These are phyloP conservation scores for Anorthoa munda DNA, from an alignment of 2,888 invertebrate genomes.

Conservation along the genomic window DNA sequence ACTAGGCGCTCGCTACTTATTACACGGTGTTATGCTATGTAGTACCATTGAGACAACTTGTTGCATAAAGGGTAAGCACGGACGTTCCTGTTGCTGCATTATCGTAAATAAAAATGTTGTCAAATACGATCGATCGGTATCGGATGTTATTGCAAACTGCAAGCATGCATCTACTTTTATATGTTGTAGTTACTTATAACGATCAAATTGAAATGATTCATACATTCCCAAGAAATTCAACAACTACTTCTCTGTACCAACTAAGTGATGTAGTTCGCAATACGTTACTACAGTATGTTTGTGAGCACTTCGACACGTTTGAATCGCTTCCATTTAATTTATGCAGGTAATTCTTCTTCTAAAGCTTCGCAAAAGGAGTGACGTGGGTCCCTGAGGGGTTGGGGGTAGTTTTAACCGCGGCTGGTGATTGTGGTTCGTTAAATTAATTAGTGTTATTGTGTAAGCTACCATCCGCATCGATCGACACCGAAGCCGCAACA, in stretches of 20 bases:
- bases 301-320: background rate
- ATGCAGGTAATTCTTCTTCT: slow-evolving; percentile 13
- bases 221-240: background rate
- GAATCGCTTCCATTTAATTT: slow-evolving; percentile 9
- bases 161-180: background rate
- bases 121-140: background rate
- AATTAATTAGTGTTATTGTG: slow-evolving; percentile 80
- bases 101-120: background rate
- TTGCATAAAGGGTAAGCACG: background rate
- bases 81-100: background rate
- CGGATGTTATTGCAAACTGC: background rate
- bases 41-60: background rate
- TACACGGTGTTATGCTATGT: slow-evolving; percentile 1
- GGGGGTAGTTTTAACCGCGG: slow-evolving; percentile 18
- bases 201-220: background rate
- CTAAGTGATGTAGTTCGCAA: background rate
- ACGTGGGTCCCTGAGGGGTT: background rate
- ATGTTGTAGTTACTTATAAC: background rate
- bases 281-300: background rate
- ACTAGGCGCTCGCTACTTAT: slow-evolving; percentile 2
- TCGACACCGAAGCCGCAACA: slow-evolving; percentile 67
- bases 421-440: slow-evolving; percentile 41
- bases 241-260: background rate
- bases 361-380: slow-evolving; percentile 30
- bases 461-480: slow-evolving; percentile 61